phyloP scores from a whole-genome alignment of 2,888 invertebrate genomes.

The Cynaeus angustus region DNA sequence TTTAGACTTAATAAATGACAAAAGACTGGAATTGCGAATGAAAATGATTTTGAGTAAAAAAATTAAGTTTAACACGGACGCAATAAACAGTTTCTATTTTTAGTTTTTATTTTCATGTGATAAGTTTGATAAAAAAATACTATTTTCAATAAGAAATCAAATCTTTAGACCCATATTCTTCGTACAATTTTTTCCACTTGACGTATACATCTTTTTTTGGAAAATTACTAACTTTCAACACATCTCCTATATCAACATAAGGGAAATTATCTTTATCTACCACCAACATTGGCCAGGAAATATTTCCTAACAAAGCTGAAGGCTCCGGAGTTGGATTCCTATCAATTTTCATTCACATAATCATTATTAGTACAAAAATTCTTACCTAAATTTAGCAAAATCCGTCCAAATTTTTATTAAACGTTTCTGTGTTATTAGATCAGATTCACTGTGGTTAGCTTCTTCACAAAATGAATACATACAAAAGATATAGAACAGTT shows the following conservation, averaged over 20 bases:
- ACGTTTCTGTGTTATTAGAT: slow-evolving; percentile 50
- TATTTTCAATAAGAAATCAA: slow-evolving; percentile 1
- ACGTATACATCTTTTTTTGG: neutral
- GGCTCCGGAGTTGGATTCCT: slow-evolving; percentile 18
- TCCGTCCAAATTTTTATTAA: slow-evolving; percentile 73
- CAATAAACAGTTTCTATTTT: too few relatives aligned
- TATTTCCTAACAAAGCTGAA: slow-evolving; percentile 3
- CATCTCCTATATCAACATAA: slow-evolving; percentile 10
- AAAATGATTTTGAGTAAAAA: too few relatives aligned
- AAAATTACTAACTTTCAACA: neutral
- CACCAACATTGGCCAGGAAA: neutral
- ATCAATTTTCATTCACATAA: neutral
- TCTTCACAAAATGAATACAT: neutral
- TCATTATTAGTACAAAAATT: neutral
- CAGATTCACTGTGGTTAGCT: neutral
- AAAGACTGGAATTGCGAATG: too few relatives aligned
- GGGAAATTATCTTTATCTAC: neutral
- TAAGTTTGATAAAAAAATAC: too few relatives aligned
- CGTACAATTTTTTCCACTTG: neutral
- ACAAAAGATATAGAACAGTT: slow-evolving; percentile 60
- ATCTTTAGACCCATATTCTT: neutral
- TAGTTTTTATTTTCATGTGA: too few relatives aligned
- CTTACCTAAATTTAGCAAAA: slow-evolving; percentile 76
- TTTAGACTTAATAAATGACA: too few relatives aligned
- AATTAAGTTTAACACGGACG: too few relatives aligned